These are phyloP conservation scores for Balearica regulorum DNA, from an alignment of 2,797 vertebrate genomes.

Conservation along the genomic window DNA sequence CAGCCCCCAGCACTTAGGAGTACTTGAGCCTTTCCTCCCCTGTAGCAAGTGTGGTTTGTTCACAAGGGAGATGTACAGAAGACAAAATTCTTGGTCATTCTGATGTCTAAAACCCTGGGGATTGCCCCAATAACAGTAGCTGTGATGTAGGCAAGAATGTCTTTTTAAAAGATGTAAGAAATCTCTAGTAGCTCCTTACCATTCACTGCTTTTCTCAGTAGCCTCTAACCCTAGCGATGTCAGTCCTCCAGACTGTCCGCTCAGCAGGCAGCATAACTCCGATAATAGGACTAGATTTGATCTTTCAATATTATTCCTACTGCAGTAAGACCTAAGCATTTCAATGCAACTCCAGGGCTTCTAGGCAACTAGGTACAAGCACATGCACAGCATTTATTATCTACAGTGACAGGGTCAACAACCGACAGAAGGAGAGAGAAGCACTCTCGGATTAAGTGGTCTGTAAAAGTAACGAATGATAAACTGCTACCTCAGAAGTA, in stretches of 20 bases:
- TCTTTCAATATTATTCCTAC: neutral
- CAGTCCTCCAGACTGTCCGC: rapidly evolving
- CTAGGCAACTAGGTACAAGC: neutral
- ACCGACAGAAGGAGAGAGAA: neutral
- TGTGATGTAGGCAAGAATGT: neutral
- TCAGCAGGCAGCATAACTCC: neutral
- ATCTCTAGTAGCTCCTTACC: neutral
- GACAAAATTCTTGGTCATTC: neutral
- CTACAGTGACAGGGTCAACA: neutral
- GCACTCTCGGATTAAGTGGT: neutral
- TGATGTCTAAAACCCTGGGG: neutral
- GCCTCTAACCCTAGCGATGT: neutral
- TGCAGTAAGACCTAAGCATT: neutral
- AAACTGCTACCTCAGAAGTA: conserved; percentile 17
- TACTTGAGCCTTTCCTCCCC: neutral
- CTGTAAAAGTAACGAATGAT: conserved; percentile 9
- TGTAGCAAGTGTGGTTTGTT: neutral
- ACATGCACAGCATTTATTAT: conserved; percentile 10
- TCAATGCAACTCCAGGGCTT: neutral
- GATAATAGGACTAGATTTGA: neutral
- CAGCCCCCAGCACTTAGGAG: neutral
- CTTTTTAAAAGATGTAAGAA: neutral
- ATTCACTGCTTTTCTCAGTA: neutral
- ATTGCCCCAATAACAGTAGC: neutral
- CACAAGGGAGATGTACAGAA: neutral